Evolutionary conservation across 2,888 invertebrate species (phyloP), one percentile per base, ranked within the genome.

Genomic region (Teleiodes luculella): DNA sequence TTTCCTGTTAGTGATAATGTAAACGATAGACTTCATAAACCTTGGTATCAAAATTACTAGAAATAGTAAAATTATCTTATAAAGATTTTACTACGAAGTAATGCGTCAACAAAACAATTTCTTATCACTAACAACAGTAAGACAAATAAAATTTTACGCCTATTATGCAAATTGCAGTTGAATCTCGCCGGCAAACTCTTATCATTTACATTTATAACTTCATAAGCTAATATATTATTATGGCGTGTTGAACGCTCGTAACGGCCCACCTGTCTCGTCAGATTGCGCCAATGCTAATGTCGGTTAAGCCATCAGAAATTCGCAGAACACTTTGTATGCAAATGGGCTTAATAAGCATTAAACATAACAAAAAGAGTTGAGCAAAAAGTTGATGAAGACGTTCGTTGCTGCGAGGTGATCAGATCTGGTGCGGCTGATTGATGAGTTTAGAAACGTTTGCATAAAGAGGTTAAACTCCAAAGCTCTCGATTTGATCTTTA

Each of bases 321-420:
- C 77, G 75, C 71, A 72, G 76, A 84, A 80, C 82, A 80, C 78
- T 83, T 79, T 83, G 78, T 85, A 85, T 84, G 82, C 70, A 78
- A 83, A 85, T 85, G 61, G 80, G 74, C 61, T 78, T 72, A 76
- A 73, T 74, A 77, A 74, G 72, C 72, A 73, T 77, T 72, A 75
- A 74, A 76, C 71, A 66, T 62, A 60, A 67, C 61, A 69, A 68
- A 72, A 68, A 63, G 60, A 56, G 58, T 50, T 55, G 48, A 54
- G 62, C 65, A 70, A 72, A 74, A 70, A 67, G 60, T 62, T 66
- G 69, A 72, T 67, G 53, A 51, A 51, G 56, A 51, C 11, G 35
- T 55, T 39, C 45, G 24, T 30, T 46, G 30, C 30, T 8, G 13
- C 13, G n/a, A 45, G 10, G 45, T 13, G 28, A 31, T 46, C 31